phyloP scores from a whole-genome alignment of 2,888 invertebrate species.

The Stenotaenia linearis region DNA sequence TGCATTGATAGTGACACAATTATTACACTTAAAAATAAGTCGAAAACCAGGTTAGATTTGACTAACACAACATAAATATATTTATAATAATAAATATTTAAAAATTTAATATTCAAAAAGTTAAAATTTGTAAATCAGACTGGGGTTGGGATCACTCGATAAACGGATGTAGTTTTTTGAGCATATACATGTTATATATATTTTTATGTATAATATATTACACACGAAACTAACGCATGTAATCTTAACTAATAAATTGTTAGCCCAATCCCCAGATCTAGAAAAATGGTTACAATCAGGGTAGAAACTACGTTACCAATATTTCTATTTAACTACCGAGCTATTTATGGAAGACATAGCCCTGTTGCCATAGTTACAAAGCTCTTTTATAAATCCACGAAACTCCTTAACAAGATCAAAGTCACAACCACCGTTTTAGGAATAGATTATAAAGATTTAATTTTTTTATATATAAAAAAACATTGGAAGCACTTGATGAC shows the following conservation, averaged over 20 bases:
- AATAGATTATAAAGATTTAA: slow-evolving; percentile 9
- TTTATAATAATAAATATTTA: background rate
- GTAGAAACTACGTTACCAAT: background rate
- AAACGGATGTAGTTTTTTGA: background rate
- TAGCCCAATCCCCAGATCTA: background rate
- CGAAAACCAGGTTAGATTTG: background rate
- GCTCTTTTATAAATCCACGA: background rate
- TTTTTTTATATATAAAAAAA: background rate
- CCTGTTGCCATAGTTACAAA: slow-evolving; percentile 1
- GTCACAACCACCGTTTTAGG: slow-evolving; percentile 3
- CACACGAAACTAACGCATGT: background rate
- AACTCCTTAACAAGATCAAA: background rate
- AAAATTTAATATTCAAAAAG: background rate
- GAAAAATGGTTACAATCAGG: background rate
- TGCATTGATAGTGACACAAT: slow-evolving; percentile 9
- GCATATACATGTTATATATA: background rate
- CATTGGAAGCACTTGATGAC: slow-evolving; percentile 2
- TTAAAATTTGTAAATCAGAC: background rate
- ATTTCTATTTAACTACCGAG: background rate
- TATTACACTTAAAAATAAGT: background rate
- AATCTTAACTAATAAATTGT: background rate
- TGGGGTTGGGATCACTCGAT: background rate
- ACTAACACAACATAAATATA: background rate
- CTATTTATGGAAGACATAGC: slow-evolving; percentile 9
- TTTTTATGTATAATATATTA: background rate